phyloP scores from a whole-genome alignment of 64 coral and sea anemone species.

The Hydrozoanthus tunicans region DNA sequence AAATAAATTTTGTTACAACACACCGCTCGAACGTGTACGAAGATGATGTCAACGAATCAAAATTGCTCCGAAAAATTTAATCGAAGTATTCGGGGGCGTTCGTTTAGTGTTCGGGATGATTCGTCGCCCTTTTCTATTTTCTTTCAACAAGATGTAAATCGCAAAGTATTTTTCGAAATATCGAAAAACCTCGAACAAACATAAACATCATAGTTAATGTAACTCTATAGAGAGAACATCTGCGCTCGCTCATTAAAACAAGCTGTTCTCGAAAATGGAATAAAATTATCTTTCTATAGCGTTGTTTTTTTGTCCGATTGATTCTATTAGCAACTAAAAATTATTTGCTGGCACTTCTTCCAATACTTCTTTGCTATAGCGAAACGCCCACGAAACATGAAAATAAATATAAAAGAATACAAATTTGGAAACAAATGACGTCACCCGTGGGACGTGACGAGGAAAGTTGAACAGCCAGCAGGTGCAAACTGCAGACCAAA shows the following conservation, averaged over 20 bases:
- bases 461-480: no score
- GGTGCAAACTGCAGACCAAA: no score
- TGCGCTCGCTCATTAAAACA: no score
- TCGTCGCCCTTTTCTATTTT: not conserved
- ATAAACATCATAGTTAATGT: not conserved
- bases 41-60: slow-evolving; percentile 63
- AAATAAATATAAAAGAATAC: not conserved
- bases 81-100: slow-evolving; percentile 8
- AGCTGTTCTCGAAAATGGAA: not conserved
- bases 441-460: not conserved
- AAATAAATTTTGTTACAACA: slow-evolving; percentile 34
- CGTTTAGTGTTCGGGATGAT: slow-evolving; percentile 6
- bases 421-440: slow-evolving; percentile 36
- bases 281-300: not conserved
- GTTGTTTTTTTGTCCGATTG: not conserved
- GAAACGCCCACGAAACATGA: slow-evolving; percentile 3
- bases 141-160: no score
- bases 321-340: not conserved
- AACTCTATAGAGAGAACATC: not conserved
- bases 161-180: not conserved
- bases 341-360: not conserved
- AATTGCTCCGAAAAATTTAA: not conserved
- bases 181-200: not conserved
- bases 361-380: not conserved
- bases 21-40: slow-evolving; percentile 4